phyloP scores from a whole-genome alignment of 1,140 invertebrate species.

The Hycleus phaleratus region DNA sequence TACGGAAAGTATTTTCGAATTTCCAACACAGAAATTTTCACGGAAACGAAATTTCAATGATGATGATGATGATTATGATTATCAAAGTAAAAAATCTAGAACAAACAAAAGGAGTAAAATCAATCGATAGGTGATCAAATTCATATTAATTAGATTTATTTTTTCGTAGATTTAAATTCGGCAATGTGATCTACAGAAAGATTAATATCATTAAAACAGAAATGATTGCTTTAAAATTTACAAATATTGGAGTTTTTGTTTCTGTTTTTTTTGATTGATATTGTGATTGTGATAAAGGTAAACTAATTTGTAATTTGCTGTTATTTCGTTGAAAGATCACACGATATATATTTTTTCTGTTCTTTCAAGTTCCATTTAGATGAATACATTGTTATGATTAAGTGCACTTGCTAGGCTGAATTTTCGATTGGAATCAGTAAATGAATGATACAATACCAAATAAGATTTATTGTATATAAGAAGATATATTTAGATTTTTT shows the following conservation, averaged over 20 bases:
- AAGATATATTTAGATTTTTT: slow-evolving; percentile 24
- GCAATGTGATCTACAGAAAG: slow-evolving; percentile 9
- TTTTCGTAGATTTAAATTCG: background rate
- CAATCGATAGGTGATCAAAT: slow-evolving; percentile 6
- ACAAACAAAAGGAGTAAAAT: slow-evolving; percentile 13
- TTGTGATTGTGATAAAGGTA: slow-evolving; percentile 10
- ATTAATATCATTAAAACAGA: slow-evolving; percentile 2
- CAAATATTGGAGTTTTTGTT: no score
- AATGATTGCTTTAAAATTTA: background rate
- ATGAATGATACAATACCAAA: slow-evolving; percentile 26
- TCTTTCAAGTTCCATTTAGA: slow-evolving; percentile 9
- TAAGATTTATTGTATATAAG: slow-evolving; percentile 20
- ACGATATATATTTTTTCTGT: background rate
- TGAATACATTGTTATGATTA: slow-evolving; percentile 19
- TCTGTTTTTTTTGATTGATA: background rate
- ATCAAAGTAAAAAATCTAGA: slow-evolving; percentile 13
- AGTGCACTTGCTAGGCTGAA: slow-evolving; percentile 33
- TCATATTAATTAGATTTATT: slow-evolving; percentile 7
- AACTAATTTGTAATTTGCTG: slow-evolving; percentile 1
- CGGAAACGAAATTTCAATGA: slow-evolving; percentile 26
- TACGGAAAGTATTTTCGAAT: slow-evolving; percentile 19
- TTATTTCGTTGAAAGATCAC: slow-evolving; percentile 9
- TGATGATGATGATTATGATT: slow-evolving; percentile 7
- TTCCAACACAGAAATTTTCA: slow-evolving; percentile 1
- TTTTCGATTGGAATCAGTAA: no score